Evolutionary conservation across 2,113 vertebrate genomes (phyloP), one percentile per base, ranked within the genome.

Genomic region (Promerops cafer): DNA sequence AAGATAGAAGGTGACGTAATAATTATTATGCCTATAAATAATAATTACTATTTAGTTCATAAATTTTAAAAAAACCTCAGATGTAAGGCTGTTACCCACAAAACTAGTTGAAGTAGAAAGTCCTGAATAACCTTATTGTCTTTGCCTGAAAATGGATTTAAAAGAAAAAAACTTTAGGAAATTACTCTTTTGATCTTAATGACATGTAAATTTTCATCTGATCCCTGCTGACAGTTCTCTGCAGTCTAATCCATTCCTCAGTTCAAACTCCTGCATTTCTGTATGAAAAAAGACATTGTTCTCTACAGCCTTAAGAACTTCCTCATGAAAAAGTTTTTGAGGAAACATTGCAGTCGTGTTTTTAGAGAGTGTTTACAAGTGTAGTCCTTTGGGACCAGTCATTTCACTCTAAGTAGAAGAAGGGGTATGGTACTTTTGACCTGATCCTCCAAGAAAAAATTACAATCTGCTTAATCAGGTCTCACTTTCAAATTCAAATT

Each of bases 151-250:
- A 91, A 45, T 31, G 26, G 15, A 50, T 78, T 59, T 1, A 56
- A 77, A 27, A 49, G 31, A 37, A 83, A 78, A 85, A 57, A 44
- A 5, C 1, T 37, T 40, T 23, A 65, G 45, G 57, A 85, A 91
- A 92, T 74, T 91, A 60, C n/a, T 64, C 27, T 74, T 96, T 90
- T 87, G 26, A 92, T 86, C 52, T 81, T 86, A 94, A 83, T 87
- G 61, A 52, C 40, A 84, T 89, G 83, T 16, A 92, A 83, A 95
- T 94, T 93, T 93, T 83, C 49, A 56, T 80, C 54, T 92, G 42
- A 88, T 69, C 19, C 63, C 40, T 77, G 33, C 59, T 88, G 75
- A 59, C 31, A 31, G 50, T 54, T 85, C 54, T 93, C 37, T 75
- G 47, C 63, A 68, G 31, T 45, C 52, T 81, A 74, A 92, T 74